phyloP scores from a whole-genome alignment of 2,797 vertebrate genomes.

The Platyrinchus mystaceus region DNA sequence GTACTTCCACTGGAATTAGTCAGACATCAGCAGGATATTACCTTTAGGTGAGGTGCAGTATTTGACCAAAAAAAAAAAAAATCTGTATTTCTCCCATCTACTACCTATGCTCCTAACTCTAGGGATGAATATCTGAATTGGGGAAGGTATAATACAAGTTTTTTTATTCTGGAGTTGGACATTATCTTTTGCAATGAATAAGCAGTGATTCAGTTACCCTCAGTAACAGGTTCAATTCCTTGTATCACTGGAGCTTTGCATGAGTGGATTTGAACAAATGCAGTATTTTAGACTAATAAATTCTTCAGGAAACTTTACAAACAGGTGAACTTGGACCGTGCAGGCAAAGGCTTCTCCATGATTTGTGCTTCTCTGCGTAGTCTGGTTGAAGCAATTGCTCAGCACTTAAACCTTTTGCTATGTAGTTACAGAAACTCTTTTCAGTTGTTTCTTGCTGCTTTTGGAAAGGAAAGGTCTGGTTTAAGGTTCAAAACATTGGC shows the following conservation, averaged over 20 bases:
- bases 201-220: not conserved
- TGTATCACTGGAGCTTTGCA: not conserved
- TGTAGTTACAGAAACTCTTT: not conserved
- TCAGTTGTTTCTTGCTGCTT: not conserved
- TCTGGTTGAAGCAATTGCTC: not conserved
- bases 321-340: not conserved
- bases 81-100: not conserved
- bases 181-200: not conserved
- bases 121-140: not conserved
- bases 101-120: not conserved
- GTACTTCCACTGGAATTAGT: not conserved
- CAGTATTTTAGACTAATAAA: not conserved
- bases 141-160: rapidly evolving
- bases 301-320: not conserved
- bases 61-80: not conserved
- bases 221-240: not conserved
- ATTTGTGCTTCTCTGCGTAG: not conserved
- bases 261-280: not conserved
- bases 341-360: not conserved
- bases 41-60: not conserved
- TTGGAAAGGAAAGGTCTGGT: not conserved
- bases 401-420: not conserved
- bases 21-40: not conserved
- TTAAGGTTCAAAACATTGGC: not conserved
- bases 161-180: not conserved